phyloP scores from a whole-genome alignment of 2,888 invertebrate genomes.

The Synergus itoensis region DNA sequence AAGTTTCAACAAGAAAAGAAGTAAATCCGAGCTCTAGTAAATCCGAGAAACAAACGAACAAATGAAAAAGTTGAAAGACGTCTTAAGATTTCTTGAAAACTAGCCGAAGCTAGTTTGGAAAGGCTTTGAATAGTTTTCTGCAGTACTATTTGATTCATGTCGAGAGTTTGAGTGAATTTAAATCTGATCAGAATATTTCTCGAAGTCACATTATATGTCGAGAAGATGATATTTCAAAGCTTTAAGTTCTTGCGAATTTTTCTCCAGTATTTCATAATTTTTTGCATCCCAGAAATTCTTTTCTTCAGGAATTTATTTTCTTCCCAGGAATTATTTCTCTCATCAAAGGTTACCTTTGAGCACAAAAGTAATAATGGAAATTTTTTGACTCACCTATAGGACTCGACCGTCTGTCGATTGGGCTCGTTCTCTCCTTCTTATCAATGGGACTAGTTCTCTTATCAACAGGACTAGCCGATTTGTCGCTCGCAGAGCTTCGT shows the following conservation, averaged over 20 bases:
- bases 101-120: background rate
- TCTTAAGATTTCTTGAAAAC: conserved; percentile 3
- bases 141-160: background rate
- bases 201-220: background rate
- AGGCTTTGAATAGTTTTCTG: background rate
- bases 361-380: background rate
- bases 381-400: conserved; percentile 61
- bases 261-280: too few species aligned
- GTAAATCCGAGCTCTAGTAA: background rate
- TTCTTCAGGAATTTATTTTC: too few species aligned
- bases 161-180: background rate
- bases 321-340: too few species aligned
- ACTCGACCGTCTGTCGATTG: conserved; percentile 65
- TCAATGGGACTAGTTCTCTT: conserved; percentile 73
- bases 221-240: too few species aligned
- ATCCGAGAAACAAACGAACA: background rate
- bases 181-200: background rate
- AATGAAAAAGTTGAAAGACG: background rate
- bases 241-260: too few species aligned
- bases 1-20: conserved; percentile 11
- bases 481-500: conserved; percentile 73
- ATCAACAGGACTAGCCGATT: conserved; percentile 79
- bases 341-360: too few species aligned
- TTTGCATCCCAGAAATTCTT: too few species aligned
- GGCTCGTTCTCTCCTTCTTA: conserved; percentile 68